Percentiles rank a stretch among this genome's conserved stretches.
Evolutionary conservation across 1,140 invertebrate genomes (phyloP).

Genomic region (Drosophila carrolli): DNA sequence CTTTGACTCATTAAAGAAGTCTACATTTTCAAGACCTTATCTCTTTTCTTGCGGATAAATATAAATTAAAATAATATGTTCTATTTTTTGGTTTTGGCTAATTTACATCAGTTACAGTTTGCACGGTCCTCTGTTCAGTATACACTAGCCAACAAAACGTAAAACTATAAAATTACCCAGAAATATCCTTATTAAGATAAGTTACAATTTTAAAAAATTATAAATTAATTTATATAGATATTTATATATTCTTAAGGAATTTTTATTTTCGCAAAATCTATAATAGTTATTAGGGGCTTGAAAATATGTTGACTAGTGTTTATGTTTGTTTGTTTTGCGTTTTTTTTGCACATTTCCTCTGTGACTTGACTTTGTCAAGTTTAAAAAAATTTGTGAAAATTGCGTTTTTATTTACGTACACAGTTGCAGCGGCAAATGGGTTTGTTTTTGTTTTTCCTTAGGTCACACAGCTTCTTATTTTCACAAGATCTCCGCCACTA

Average conservation of each 20-base stretch:
- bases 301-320: slow-evolving; percentile 5
- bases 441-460: slow-evolving; percentile 22
- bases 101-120: slow-evolving; percentile 25
- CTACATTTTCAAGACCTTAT: slow-evolving; percentile 6
- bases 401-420: slow-evolving; percentile 40
- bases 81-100: slow-evolving; percentile 19
- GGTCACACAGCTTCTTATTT: slow-evolving; percentile 53
- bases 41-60: not conserved
- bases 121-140: not conserved
- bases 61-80: slow-evolving; percentile 7
- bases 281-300: not conserved
- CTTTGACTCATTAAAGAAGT: not conserved
- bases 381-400: slow-evolving; percentile 48
- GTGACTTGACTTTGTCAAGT: slow-evolving; percentile 41
- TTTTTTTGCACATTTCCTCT: slow-evolving; percentile 11
- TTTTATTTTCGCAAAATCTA: too few relatives aligned
- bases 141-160: slow-evolving; percentile 18
- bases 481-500: slow-evolving; percentile 27
- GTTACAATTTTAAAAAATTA: not conserved
- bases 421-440: slow-evolving; percentile 8
- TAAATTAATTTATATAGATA: too few relatives aligned
- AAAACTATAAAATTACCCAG: too few relatives aligned
- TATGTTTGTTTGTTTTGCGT: not conserved
- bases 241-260: too few relatives aligned
- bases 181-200: too few relatives aligned